Evolutionary conservation across 2,797 vertebrate species (phyloP), one percentile per base, ranked within the genome.

Genomic region (Argya squamiceps): DNA sequence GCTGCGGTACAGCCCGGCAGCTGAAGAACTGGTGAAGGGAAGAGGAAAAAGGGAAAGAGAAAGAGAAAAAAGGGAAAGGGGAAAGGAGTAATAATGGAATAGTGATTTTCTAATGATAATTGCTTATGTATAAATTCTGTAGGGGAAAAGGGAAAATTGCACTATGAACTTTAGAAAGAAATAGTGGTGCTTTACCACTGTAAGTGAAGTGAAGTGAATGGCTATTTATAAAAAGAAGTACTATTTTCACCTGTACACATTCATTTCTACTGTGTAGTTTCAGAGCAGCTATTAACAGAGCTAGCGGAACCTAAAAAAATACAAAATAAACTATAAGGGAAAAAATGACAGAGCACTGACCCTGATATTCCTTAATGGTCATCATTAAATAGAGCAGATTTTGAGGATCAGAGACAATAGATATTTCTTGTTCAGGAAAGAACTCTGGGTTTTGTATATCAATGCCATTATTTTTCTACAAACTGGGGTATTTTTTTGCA

Each of bases 121-220:
- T 94, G 69, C 75, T 94, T 90, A 85, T 55, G 87, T 93, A 53
- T 89, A 95, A 96, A 80, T 95, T 96, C 89, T 88, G 58, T 96
- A 94, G 82, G 92, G 93, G 21, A 90, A 97, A 98, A 96, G 96
- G 97, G 95, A 95, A 97, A 96, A 97, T 97, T 98, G 97, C 97
- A 97, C 97, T 98, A 95, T 96, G 91, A 95, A 90, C 90, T 97
- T 92, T 79, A 89, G 95, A 96, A 96, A 95, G 95, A 95, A 94
- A 95, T 92, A 92, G 96, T 93, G 96, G 96, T 97, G 97, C 83
- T 97, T 97, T 93, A 81, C 26, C 65, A 30, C 26, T 59, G 64
- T 32, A 65, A 46, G 41, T 55, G 53, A 69, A 47, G 43, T 56
- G 53, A 68, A 80, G 59, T 96, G 91, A 97, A 83, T 91, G 52